phyloP scores from a whole-genome alignment of 2,113 vertebrate species.

The Oxyura jamaicensis region DNA sequence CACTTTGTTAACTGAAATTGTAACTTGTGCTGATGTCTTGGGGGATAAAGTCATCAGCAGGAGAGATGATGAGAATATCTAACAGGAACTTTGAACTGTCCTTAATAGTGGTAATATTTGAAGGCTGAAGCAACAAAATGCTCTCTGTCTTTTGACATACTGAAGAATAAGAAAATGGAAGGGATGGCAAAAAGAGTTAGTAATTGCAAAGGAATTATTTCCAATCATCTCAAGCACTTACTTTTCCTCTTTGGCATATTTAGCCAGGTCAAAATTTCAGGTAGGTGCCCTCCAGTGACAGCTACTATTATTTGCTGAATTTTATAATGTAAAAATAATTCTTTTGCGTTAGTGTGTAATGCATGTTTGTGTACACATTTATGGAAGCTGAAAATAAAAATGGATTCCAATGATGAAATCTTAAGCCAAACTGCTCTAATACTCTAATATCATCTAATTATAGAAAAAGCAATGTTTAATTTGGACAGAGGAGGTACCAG shows the following conservation, averaged over 20 bases:
- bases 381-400: background rate
- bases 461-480: conserved; percentile 23
- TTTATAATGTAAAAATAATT: background rate
- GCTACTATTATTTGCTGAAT: background rate
- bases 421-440: background rate
- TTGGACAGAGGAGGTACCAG: conserved; percentile 1
- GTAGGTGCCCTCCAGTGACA: conserved; percentile 23
- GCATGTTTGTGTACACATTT: background rate
- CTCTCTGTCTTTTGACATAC: background rate
- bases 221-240: background rate
- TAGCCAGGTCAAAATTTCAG: background rate
- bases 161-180: background rate
- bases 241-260: background rate
- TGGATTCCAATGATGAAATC: background rate
- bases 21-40: background rate
- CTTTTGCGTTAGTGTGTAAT: background rate
- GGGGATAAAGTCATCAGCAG: background rate
- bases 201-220: background rate
- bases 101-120: too few relatives aligned
- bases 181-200: background rate
- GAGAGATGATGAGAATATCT: background rate
- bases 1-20: background rate
- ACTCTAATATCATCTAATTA: conserved; percentile 33
- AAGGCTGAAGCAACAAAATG: background rate
- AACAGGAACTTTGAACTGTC: background rate